Evolutionary conservation across 2,113 vertebrate genomes (phyloP), one percentile per base, ranked within the genome.

Genomic region (Dipodomys merriami): DNA sequence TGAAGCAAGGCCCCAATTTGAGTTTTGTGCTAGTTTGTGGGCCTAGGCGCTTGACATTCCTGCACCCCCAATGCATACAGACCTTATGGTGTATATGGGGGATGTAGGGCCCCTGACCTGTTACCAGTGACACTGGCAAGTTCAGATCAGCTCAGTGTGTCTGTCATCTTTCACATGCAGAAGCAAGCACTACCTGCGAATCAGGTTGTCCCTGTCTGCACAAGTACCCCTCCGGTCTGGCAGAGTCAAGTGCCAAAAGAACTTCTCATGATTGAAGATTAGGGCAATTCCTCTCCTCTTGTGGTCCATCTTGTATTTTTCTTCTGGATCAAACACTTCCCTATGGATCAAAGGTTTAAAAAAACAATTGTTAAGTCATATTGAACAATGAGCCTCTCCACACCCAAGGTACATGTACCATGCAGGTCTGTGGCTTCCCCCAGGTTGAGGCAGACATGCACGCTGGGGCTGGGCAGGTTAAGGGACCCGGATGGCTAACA

Each of bases 191-290:
- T 96, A 99, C 99, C 98, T 98, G 97, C 0, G 97, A 23, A 79
- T 83, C 27, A 99, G 98, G 83, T 98, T 99, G 44, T 97, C n/a
- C 86, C 97, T 96, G 97, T 99, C 99, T 5, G 98, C 97, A 1
- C 74, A 87, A 68, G 99, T 99, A 60, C 99, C 99, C 7, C 95
- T 94, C 83, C 99, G 98, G 0, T 96, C 76, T 0, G 22, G 13
- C 91, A 99, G 72, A 0, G 0, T 95, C 46, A 99, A 97, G 0
- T 84, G 97, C 99, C 99, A 99, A 88, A 20, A 98, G 96, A 99
- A 99, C 44, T 23, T 91, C 94, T 99, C 99, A 0, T 99, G 99
- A 96, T 99, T 99, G 96, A 99, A 99, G 95, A 99, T 99, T 4
- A 99, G 97, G 0, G 99, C 99, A 16, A 98, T 33, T 64, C 99